Evolutionary conservation across 2,888 invertebrate species (phyloP).

Genomic region (Meliscaeva auricollis): DNA sequence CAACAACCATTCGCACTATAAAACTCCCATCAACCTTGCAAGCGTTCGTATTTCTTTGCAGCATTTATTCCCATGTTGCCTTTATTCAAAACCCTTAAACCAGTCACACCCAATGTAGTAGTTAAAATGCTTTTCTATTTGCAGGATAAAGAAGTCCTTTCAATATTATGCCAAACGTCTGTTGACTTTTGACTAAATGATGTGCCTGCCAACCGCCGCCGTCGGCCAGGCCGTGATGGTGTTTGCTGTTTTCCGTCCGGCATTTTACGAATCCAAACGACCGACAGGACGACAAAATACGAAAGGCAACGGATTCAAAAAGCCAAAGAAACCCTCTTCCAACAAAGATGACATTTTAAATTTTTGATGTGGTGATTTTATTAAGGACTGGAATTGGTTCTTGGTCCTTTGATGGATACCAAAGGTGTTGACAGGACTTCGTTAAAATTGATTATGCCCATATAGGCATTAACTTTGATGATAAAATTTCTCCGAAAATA

Average conservation of each 20-base stretch:
- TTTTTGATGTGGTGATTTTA: slow-evolving; percentile 76
- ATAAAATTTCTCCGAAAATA: slow-evolving; percentile 39
- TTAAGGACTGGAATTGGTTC: slow-evolving; percentile 71
- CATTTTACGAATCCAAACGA: slow-evolving; percentile 40
- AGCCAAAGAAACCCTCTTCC: slow-evolving; percentile 51
- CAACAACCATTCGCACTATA: not conserved
- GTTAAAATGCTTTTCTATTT: slow-evolving; percentile 68
- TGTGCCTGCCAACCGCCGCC: slow-evolving; percentile 64
- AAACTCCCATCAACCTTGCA: not conserved
- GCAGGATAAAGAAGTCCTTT: slow-evolving; percentile 65
- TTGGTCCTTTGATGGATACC: slow-evolving; percentile 52
- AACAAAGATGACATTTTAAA: slow-evolving; percentile 73
- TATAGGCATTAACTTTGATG: slow-evolving; percentile 63
- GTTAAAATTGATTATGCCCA: slow-evolving; percentile 74
- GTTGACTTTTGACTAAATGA: slow-evolving; percentile 76
- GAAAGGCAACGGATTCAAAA: not conserved
- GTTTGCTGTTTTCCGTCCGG: slow-evolving; percentile 58
- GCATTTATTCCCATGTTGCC: slow-evolving; percentile 6
- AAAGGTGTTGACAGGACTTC: slow-evolving; percentile 71
- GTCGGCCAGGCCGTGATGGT: no score
- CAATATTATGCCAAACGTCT: slow-evolving; percentile 65
- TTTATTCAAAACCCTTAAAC: not conserved
- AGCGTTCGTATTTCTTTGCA: slow-evolving; percentile 38
- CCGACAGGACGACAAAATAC: not conserved
- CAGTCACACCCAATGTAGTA: slow-evolving; percentile 9